Evolutionary conservation across 2,113 vertebrate genomes (phyloP), one percentile per base, ranked within the genome.

Genomic region (Tenebrosternarchus preto): DNA sequence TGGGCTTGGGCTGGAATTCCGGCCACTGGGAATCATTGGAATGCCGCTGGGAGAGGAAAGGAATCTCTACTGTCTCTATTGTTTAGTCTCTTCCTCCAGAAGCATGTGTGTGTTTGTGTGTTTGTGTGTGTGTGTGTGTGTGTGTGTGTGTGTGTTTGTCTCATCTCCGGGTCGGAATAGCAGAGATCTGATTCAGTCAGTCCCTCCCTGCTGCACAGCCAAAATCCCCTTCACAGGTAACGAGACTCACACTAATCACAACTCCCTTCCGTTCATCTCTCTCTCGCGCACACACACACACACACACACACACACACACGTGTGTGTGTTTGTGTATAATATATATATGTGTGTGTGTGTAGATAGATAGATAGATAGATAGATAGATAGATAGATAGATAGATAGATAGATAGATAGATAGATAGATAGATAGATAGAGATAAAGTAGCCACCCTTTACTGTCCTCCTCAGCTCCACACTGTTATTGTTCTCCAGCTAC

Each of bases 21-120:
- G 95, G 94, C 94, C 92, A 79, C 85, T 83, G 86, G 88, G 87
- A 90, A 80, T 91, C 79, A 86, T 87, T 95, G 95, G 95, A 95
- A 95, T 96, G 95, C 87, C 4, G 85, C 86, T 86, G 92, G 95
- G 97, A 98, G 98, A 97, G 95, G 98, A 98, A 98, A 96, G 95
- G 96, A 97, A 98, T 98, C 96, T 98, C 96, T 93, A 96, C 94
- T 95, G 92, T 95, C 95, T 84, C 96, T 95, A 99, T 99, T 99
- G 98, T 99, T 97, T 91, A 88, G 90, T 87, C 87, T 93, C 96
- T 98, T 97, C 96, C 96, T 91, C 95, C 90, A 97, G 60, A 36
- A 43, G 78, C 1, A 5, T 12, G 12, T 55, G 53, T 24, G 33
- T 70, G 66, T 39, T 1, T 46, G 76, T 2, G 15, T 9, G 15